Conservation (phyloP, 2,888 invertebrate species). For the Agrochola lota region DNA sequence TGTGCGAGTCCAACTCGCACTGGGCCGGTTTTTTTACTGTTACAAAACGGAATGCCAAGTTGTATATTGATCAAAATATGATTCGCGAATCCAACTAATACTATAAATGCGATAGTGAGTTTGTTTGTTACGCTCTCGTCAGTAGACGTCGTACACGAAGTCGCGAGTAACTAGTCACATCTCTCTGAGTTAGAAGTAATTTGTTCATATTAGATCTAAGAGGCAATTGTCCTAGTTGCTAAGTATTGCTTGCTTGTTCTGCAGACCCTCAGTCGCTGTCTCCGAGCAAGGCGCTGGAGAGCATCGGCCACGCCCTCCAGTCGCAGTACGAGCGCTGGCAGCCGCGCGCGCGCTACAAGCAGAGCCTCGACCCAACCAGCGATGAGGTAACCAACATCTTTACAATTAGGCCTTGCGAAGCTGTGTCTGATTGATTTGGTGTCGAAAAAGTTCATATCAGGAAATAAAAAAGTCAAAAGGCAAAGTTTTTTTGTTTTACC, state of each 20-base stretch:
- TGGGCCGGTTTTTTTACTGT: background rate
- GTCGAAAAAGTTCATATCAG: background rate
- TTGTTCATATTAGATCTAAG: background rate
- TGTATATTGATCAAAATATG: too few relatives aligned
- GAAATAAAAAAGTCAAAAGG: background rate
- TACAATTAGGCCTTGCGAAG: background rate
- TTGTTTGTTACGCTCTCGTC: too few relatives aligned
- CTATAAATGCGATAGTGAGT: too few relatives aligned
- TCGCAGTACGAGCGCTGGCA: slow-evolving; percentile 99
- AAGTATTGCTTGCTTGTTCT: background rate
- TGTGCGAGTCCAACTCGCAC: too few relatives aligned
- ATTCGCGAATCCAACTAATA: too few relatives aligned
- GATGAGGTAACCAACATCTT: slow-evolving; percentile 92
- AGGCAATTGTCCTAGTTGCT: slow-evolving; percentile 7
- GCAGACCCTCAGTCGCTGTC: slow-evolving; percentile 96
- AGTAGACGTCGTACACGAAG: too few relatives aligned
- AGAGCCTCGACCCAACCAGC: slow-evolving; percentile 98
- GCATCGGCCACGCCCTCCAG: slow-evolving; percentile 97
- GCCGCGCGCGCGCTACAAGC: slow-evolving; percentile 99
- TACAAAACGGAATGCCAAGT: background rate
- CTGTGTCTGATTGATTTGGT: slow-evolving; percentile 2
- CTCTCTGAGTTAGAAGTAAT: too few relatives aligned
- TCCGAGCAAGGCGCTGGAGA: slow-evolving; percentile 97
- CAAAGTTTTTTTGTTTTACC: background rate
- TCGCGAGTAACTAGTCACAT: too few relatives aligned